Evolutionary conservation across 2,113 vertebrate species (phyloP), one percentile per base, ranked within the genome.

Genomic region (Chaetops frenatus): DNA sequence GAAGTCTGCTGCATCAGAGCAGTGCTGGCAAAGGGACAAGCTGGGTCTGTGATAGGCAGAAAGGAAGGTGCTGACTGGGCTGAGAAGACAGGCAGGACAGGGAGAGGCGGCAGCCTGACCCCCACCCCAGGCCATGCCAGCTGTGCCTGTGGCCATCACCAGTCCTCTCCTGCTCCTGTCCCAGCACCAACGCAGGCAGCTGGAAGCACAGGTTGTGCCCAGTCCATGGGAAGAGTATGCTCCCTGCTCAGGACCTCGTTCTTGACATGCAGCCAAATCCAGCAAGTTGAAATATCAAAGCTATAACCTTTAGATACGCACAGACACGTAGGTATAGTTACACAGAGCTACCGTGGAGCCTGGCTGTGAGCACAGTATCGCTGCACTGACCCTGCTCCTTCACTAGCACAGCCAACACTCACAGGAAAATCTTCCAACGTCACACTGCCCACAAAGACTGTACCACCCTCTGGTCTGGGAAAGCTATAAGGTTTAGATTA

Each of bases 291-390:
- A 81, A 81, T 18, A 71, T 50, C 61, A 14, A 71, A 70, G 53
- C 44, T 40, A 14, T 14, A 54, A 84, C 65, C 48, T 89, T 86
- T 35, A 81, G 58, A 74, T 31, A 76, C 53, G n/a, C 54, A 47
- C 35, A 28, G n/a, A 19, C 7, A 70, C 0, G 0, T 2, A 56
- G 6, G 3, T 31, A 31, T 0, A n/a, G 1, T 48, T 51, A 23
- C 35, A 44, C 16, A 60, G 50, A 82, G 67, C 42, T 47, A 57
- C 33, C 0, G 0, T 10, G 28, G 61, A 92, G 64, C 28, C 65
- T 47, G 70, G n/a, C 22, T n/a, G 7, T 0, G 11, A 77, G 58
- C 23, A 50, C 11, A 42, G 13, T 6, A 33, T 24, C 0, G 0
- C 74, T 53, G 36, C 31, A 12, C 78, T 31, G 47, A 86, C 53